Evolutionary conservation across 2,888 invertebrate species (phyloP), one percentile per base, ranked within the genome.

Genomic region (Leucophenga maculata): DNA sequence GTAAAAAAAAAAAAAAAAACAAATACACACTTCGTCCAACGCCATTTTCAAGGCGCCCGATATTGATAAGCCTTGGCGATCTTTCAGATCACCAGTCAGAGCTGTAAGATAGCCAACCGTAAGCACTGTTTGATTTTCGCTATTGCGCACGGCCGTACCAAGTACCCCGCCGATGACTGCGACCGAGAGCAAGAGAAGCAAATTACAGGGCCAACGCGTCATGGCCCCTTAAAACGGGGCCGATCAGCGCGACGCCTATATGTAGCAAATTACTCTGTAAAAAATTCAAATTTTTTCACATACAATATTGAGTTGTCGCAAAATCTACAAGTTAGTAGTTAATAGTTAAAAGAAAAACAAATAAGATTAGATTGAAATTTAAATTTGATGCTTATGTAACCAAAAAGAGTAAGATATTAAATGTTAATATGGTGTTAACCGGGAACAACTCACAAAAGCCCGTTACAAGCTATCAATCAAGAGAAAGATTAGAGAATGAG

Each of bases 21-120:
- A 22, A 3, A 1, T 26, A 68, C 75, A 80, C 85, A 97, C 95
- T 91, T 94, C 92, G 79, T 96, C 93, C 69, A 97, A 91, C 67
- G 97, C 97, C 91, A 95, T 93, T 59, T 95, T 92, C 77, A 98
- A 91, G 67, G 97, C 98, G 69, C 98, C 98, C 67, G 96, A 96
- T 83, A 97, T 94, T 75, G 94, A 92, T 82, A 97, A 91, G 20
- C 97, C 97, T 89, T 95, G 95, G 75, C 94, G 91, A 86, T 94
- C 94, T 83, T 92, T 93, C 77, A 93, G 91, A 68, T 91, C 92
- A 80, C 94, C 95, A 88, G 92, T 94, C 86, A 94, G 92, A 69
- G 95, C 95, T 66, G 96, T 94, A 85, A 97, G 91, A 89, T 96
- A 97, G 74, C 97, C 97, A 83, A 97, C 92, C 80, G 93, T 95